Base-by-base conservation (phyloP, 2,888 invertebrate genomes). In the Caenorhabditis imperialis region DNA sequence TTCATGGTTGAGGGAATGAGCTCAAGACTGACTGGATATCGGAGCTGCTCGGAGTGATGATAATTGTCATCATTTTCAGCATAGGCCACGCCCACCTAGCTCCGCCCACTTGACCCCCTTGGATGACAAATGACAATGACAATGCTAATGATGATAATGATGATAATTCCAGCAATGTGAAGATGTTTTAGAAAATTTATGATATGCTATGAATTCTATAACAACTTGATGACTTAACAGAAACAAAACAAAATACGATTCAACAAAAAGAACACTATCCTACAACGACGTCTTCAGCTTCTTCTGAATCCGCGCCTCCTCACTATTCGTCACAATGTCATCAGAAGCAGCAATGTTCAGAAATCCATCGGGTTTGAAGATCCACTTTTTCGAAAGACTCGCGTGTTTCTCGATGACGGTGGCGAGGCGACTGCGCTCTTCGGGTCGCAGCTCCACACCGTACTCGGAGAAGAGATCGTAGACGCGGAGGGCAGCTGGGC, bases 401-500 rank as follows among this genome's bases (percentile, higher is more conserved):
- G 58, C 50, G 33, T 82, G 78, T n/a, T 76, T 73, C 22, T 75
- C 78, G 22, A 78, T 74, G 7, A 75, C 48, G 1, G 72, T 42
- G 10, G 48, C 65, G 23, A 82, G 44, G 30, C 60, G 47, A 48
- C 55, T 40, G 44, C 65, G 76, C 44, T 80, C 76, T 27, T 75
- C 71, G 1, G 58, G 53, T n/a, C 65, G 25, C 25, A 82, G 30
- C 10, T 71, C 51, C 0, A 77, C 63, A 16, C 70, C 71, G 20
- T 67, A 60, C 7, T 57, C 57, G 5, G 67, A 70, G 61, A 80
- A 80, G 23, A 75, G 55, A 16, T 82, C 76, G 40, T 72, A 79
- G 20, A 82, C 61, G 2, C 75, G 62, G 35, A 82, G 48, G 18
- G 80, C 78, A 3, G 77, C 44, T 14, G 77, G 75, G 8, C 79